Evolutionary conservation across 2,797 vertebrate genomes (phyloP).

Genomic region (Xerus rutilus): DNA sequence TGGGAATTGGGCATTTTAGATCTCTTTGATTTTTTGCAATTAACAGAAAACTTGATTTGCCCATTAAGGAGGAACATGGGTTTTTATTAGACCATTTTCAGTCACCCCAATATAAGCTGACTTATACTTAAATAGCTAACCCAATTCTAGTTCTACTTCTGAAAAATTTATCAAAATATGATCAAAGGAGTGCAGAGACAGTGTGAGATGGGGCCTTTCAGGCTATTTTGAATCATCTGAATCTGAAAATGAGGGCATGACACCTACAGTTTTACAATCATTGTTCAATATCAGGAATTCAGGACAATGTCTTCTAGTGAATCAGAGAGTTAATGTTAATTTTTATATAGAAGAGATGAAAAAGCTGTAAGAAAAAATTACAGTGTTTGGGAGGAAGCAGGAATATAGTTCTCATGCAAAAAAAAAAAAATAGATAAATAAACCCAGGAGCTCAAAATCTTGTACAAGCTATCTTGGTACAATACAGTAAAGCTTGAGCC

Average conservation of each 20-base stretch:
- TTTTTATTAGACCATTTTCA: constrained; percentile 45
- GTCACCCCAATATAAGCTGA: constrained; percentile 55
- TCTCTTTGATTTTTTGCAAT: constrained; percentile 68
- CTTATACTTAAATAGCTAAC: constrained; percentile 67
- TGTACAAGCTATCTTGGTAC: neutral
- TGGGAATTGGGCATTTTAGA: constrained; percentile 67
- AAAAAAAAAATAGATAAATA: constrained; percentile 43
- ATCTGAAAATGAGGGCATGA: constrained; percentile 67
- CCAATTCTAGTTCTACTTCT: constrained; percentile 55
- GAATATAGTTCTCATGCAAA: constrained; percentile 31
- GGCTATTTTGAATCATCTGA: constrained; percentile 66
- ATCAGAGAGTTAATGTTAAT: constrained; percentile 68
- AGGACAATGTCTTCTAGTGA: constrained; percentile 63
- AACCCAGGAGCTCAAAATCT: constrained; percentile 51
- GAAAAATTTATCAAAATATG: constrained; percentile 69
- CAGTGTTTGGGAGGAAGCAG: constrained; percentile 17
- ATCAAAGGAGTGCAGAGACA: constrained; percentile 67
- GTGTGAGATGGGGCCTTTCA: constrained; percentile 29
- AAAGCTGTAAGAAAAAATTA: constrained; percentile 45
- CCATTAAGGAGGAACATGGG: constrained; percentile 4
- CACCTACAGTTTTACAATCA: constrained; percentile 14
- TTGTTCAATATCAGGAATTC: constrained; percentile 54
- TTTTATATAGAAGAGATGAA: constrained; percentile 47
- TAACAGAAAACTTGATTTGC: constrained; percentile 64
- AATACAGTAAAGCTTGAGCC: constrained; percentile 1